A percentile compares a stretch with the other conserved stretches of the same genome.
These are phyloP conservation scores for Diceros bicornis DNA, from an alignment of 2,797 vertebrate genomes.

Conservation along the genomic window DNA sequence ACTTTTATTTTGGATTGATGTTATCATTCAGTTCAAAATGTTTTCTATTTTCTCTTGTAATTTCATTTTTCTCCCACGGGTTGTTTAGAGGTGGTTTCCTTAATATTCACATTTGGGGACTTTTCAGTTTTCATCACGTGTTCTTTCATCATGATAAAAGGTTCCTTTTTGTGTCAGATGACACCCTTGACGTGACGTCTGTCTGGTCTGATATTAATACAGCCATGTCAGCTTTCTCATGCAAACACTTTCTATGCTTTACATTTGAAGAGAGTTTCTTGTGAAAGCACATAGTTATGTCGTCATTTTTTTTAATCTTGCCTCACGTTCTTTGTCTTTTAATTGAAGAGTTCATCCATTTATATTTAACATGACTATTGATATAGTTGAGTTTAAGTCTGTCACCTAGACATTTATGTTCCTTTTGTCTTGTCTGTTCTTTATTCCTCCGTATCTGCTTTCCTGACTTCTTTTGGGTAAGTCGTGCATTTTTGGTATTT, in stretches of 20 bases:
- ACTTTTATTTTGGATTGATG: neutral
- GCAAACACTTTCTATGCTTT: neutral
- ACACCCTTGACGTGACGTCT: neutral
- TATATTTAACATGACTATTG: neutral
- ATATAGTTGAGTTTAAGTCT: neutral
- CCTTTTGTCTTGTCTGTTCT: neutral
- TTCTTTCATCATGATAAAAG: constrained; percentile 2
- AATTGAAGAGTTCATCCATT: neutral
- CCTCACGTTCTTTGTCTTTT: constrained; percentile 3
- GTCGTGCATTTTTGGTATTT: neutral
- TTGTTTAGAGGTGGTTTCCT: neutral
- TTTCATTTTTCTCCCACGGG: neutral
- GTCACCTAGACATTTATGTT: neutral
- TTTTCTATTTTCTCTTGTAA: neutral
- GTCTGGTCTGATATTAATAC: neutral
- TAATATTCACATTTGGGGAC: neutral
- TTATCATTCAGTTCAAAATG: neutral
- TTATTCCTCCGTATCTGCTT: neutral
- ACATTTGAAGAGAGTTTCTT: neutral
- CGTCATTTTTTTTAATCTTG: neutral
- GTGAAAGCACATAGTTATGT: neutral
- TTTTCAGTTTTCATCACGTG: neutral
- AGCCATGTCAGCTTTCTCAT: neutral
- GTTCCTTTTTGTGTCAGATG: neutral
- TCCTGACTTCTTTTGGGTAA: neutral